Conservation (phyloP, 2,113 vertebrate genomes). For the Falco punctatus region DNA sequence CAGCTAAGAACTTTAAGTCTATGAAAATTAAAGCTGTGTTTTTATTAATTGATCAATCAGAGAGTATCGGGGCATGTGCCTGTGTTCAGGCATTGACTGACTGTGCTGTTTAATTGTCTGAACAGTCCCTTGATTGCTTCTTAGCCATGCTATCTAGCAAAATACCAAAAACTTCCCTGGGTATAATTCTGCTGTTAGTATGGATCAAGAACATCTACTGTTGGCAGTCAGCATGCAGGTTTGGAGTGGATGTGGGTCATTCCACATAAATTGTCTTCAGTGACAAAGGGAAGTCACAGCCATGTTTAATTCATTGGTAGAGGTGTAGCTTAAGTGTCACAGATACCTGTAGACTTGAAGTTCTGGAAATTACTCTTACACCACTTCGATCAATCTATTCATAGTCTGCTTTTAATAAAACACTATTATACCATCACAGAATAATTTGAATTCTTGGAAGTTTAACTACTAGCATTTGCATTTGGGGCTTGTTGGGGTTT, state of each 20-base stretch:
- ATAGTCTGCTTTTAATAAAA: not conserved
- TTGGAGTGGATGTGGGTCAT: not conserved
- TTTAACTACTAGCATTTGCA: not conserved
- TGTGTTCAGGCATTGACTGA: not conserved
- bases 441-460: conserved; percentile 2
- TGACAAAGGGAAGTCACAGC: not conserved
- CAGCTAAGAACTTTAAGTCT: not conserved
- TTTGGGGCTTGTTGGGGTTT: not conserved
- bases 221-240: not conserved
- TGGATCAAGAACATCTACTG: not conserved
- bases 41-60: not conserved
- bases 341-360: not conserved
- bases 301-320: not conserved
- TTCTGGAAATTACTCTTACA: not conserved
- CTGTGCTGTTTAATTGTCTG: not conserved
- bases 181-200: not conserved
- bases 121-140: not conserved
- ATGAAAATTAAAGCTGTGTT: not conserved
- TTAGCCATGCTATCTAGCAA: not conserved
- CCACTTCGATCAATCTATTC: not conserved
- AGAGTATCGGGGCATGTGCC: not conserved
- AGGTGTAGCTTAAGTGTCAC: not conserved
- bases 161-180: not conserved
- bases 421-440: not conserved
- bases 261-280: not conserved